Conservation (phyloP, 2,888 invertebrate species). For the Ochropacha duplaris region DNA sequence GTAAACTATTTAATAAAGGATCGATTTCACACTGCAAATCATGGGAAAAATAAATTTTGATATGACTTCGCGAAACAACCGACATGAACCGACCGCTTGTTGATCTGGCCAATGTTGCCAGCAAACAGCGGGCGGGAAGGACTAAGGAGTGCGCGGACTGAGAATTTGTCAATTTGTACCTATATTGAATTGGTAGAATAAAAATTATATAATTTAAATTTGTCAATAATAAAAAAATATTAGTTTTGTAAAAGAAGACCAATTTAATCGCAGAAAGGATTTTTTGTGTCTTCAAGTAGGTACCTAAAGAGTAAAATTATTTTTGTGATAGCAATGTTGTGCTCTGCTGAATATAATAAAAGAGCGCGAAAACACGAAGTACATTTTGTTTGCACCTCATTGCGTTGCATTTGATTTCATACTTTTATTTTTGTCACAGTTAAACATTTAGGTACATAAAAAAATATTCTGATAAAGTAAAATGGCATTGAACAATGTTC, state of each 20-base stretch:
- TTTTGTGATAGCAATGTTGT: not conserved
- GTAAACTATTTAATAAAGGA: not conserved
- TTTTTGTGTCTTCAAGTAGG: not conserved
- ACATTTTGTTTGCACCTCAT: not conserved
- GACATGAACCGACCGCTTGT: slow-evolving; percentile 62
- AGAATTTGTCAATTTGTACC: not conserved
- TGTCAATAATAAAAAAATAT: too few species aligned
- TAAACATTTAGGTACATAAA: too few species aligned
- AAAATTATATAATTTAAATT: too few species aligned
- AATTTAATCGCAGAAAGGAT: too few species aligned
- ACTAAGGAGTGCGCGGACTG: too few species aligned
- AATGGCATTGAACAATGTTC: slow-evolving; percentile 22
- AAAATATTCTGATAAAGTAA: not conserved
- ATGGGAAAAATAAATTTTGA: not conserved
- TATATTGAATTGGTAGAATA: too few species aligned
- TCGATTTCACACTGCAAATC: not conserved
- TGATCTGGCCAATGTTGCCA: slow-evolving; percentile 68
- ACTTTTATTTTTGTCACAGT: too few species aligned
- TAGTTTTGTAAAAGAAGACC: too few species aligned
- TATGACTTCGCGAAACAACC: slow-evolving; percentile 30
- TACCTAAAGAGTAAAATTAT: not conserved
- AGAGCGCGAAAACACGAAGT: not conserved
- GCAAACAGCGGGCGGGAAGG: too few species aligned
- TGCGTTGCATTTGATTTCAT: not conserved
- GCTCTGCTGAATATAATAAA: not conserved